Conservation (phyloP, 2,113 vertebrate species). For the human region GRCh38 chr19:45785501-45786000, state of each 20-base stretch:
- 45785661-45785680: slow-evolving; percentile 94
- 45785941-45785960: slow-evolving; percentile 83
- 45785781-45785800: slow-evolving; percentile 81
- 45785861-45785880: slow-evolving; percentile 94
- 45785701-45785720: slow-evolving; percentile 94
- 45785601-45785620: slow-evolving; percentile 94
- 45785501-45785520: background rate
- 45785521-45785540: background rate
- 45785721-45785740: slow-evolving; percentile 94
- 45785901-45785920: slow-evolving; percentile 87
- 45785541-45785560: background rate
- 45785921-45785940: slow-evolving; percentile 91
- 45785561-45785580: rapidly evolving
- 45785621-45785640: slow-evolving; percentile 95
- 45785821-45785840: slow-evolving; percentile 83
- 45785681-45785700: slow-evolving; percentile 95
- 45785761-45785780: slow-evolving; percentile 89
- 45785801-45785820: slow-evolving; percentile 88
- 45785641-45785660: slow-evolving; percentile 96
- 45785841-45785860: slow-evolving; percentile 93
- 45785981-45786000: slow-evolving; percentile 84
- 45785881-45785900: slow-evolving; percentile 82
- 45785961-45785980: slow-evolving; percentile 65
- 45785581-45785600: slow-evolving; percentile 85
- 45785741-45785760: slow-evolving; percentile 93